Evolutionary conservation across 1,140 invertebrate genomes (phyloP).

Genomic region (Sycobia sp.): DNA sequence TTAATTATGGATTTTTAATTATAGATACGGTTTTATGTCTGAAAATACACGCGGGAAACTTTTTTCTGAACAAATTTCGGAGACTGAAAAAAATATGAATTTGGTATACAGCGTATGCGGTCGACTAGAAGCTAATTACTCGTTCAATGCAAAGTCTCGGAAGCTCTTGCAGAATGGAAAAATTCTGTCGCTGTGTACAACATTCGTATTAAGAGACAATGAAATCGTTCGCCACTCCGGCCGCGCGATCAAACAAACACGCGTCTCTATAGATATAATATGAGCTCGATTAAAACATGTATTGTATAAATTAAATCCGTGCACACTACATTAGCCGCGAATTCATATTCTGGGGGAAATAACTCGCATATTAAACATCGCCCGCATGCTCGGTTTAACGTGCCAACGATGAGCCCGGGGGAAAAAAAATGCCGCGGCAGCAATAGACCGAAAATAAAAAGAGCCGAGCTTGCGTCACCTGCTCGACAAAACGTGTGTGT

Average conservation of each 20-base stretch:
- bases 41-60: too few relatives aligned
- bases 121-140: slow-evolving; percentile 34
- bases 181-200: slow-evolving; percentile 1
- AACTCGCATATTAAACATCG: slow-evolving; percentile 16
- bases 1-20: too few relatives aligned
- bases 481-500: background rate
- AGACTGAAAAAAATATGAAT: too few relatives aligned
- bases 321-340: slow-evolving; percentile 27
- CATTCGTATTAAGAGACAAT: background rate
- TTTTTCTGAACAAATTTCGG: too few relatives aligned
- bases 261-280: too few relatives aligned
- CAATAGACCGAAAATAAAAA: slow-evolving; percentile 7
- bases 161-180: slow-evolving; percentile 19
- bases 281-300: slow-evolving; percentile 29
- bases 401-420: background rate
- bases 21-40: too few relatives aligned
- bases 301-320: slow-evolving; percentile 31
- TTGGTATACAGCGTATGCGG: too few relatives aligned
- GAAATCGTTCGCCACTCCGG: background rate
- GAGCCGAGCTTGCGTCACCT: background rate
- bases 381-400: slow-evolving; percentile 14
- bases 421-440: background rate
- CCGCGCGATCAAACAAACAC: background rate
- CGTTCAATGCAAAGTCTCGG: slow-evolving; percentile 28
- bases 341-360: slow-evolving; percentile 21